Conservation (phyloP, 2,113 vertebrate genomes). For the Thalassoma bifasciatum region DNA sequence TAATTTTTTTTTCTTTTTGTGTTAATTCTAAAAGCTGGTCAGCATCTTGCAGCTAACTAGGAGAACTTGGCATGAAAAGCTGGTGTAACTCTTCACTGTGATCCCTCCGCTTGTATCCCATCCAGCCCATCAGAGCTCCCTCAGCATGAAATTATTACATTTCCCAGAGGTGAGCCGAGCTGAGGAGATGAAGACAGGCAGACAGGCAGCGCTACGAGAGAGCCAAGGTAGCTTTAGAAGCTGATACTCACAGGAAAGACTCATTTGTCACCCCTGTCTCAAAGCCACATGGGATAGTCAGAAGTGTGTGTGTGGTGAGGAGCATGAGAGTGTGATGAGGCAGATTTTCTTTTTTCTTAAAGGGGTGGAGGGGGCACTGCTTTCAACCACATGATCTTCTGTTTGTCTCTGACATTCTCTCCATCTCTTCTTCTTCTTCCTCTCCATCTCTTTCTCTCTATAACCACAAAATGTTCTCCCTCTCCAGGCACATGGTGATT, state of each 20-base stretch:
- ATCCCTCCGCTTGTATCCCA: constrained; percentile 61
- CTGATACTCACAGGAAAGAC: constrained; percentile 73
- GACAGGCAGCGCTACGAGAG: constrained; percentile 40
- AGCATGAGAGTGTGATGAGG: constrained; percentile 56
- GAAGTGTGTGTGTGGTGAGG: constrained; percentile 51
- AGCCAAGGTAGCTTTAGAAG: constrained; percentile 71
- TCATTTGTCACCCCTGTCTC: constrained; percentile 79
- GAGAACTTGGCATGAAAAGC: not conserved
- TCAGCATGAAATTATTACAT: constrained; percentile 63
- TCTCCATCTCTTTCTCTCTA: constrained; percentile 24
- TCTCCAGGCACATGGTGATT: constrained; percentile 68
- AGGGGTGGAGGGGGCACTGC: not conserved
- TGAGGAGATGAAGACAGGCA: constrained; percentile 47
- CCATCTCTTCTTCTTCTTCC: too few relatives aligned
- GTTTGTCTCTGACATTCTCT: constrained; percentile 21
- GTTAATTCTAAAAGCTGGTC: not conserved
- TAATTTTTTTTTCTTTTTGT: too few relatives aligned
- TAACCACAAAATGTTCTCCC: constrained; percentile 71
- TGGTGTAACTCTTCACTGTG: constrained; percentile 81
- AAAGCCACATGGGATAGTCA: constrained; percentile 65
- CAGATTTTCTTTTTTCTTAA: constrained; percentile 20
- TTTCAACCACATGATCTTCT: constrained; percentile 43
- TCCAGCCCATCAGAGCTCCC: constrained; percentile 30
- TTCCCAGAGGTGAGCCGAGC: constrained; percentile 57
- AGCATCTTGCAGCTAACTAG: too few relatives aligned